Percentiles rank a stretch among this genome's conserved stretches.
These are phyloP conservation scores for Dicaeum eximium DNA, from an alignment of 2,113 vertebrate species.

Conservation along the genomic window DNA sequence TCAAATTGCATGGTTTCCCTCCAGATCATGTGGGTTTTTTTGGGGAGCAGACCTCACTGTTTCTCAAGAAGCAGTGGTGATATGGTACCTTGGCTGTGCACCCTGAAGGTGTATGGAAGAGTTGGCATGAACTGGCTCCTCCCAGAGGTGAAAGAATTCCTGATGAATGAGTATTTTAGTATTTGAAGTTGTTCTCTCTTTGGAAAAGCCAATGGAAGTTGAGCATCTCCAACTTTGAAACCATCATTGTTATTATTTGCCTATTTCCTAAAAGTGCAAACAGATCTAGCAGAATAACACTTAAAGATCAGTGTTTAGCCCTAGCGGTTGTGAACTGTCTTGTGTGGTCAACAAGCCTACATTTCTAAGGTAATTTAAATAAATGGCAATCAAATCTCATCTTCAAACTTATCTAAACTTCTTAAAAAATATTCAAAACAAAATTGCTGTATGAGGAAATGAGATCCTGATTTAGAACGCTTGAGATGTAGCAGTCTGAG, in stretches of 20 bases:
- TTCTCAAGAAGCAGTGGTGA: neutral
- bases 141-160: neutral
- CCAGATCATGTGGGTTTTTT: accelerated
- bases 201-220: neutral
- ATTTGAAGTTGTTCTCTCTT: neutral
- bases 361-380: neutral
- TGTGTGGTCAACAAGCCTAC: neutral
- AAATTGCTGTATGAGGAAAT: neutral
- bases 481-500: conserved; percentile 15
- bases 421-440: neutral
- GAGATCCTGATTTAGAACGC: conserved; percentile 24
- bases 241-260: neutral
- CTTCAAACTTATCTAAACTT: neutral
- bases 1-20: neutral
- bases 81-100: neutral
- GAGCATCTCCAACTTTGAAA: neutral
- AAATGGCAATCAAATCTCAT: neutral
- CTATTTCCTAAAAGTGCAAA: neutral
- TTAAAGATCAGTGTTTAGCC: neutral
- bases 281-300: neutral
- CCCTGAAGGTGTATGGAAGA: neutral
- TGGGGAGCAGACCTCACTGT: neutral
- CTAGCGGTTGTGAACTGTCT: neutral
- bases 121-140: neutral
- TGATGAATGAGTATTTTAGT: neutral